Evolutionary conservation across 2,888 invertebrate species (phyloP).

Genomic region (Acleris holmiana): DNA sequence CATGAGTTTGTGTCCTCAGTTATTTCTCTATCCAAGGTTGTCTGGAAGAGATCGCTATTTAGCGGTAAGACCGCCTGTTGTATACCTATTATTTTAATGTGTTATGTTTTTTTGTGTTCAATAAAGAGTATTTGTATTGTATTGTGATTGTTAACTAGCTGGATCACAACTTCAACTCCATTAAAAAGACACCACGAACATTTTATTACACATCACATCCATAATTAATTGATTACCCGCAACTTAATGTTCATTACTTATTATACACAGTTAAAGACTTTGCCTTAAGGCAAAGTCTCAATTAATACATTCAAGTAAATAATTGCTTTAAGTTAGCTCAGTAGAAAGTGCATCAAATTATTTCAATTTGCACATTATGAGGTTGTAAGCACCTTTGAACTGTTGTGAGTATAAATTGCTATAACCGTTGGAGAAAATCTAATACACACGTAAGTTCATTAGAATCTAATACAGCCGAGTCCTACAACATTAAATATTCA

Average conservation of each 20-base stretch:
- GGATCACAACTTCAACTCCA: too few species aligned
- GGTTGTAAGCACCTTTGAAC: conserved; percentile 32
- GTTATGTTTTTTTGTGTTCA: too few species aligned
- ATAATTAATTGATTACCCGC: not conserved
- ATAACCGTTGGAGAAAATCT: conserved; percentile 32
- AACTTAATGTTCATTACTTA: too few species aligned
- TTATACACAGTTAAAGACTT: not conserved
- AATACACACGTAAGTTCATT: conserved; percentile 30
- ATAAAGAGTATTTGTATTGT: too few species aligned
- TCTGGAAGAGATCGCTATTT: too few species aligned
- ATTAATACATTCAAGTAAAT: conserved; percentile 17
- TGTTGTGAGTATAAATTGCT: conserved; percentile 31
- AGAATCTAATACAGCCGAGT: conserved; percentile 28
- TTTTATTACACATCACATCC: not conserved
- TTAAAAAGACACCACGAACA: too few species aligned
- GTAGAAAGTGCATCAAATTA: conserved; percentile 28
- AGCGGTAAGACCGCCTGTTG: too few species aligned
- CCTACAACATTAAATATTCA: not conserved
- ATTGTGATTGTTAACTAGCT: too few species aligned
- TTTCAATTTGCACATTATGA: conserved; percentile 35
- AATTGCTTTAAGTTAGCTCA: conserved; percentile 22
- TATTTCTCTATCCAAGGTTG: too few species aligned
- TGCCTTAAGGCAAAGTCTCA: not conserved
- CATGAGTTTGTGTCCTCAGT: too few species aligned
- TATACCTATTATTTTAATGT: too few species aligned